Base-by-base conservation (phyloP, 92 coral and sea anemone species). In the Zoanthus sociatus region DNA sequence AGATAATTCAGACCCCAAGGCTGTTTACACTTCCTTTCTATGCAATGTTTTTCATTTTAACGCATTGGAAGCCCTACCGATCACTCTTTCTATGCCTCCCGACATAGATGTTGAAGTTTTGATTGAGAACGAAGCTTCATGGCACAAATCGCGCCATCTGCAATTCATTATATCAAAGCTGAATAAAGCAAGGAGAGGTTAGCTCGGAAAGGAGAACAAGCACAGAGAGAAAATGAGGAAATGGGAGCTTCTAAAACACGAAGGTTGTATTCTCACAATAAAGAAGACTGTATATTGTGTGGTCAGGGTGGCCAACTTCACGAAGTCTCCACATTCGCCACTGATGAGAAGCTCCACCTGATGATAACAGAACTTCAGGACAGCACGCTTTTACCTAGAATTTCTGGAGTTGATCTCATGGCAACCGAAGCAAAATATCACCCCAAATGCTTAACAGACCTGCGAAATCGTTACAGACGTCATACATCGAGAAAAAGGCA, bases 81-180 rank as follows among this genome's bases (percentile, higher is more conserved):
- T 79, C 79, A 9, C 30, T 88, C 69, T 90, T 75, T n/a, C 71
- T 56, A 47, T 91, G 1, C 78, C 78, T 46, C 92, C 86, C 61
- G 84, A 18, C 20, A 6, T 63, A 70, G 6, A 61, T 31, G 78
- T 56, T 9, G 93, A 92, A 12, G 78, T 33, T 45, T 89, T 93
- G 67, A 14, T 93, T 82, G 84, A 89, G 47, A 93, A 93, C 5
- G 81, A 84, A 56, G 97, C 97, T 31, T 87, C 92, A 5, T 94
- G 94, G 94, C 94, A 92, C 88, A 94, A 94, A 21, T 92, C 94
- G 1, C 92, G 97, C 55, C 87, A 94, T 88, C 26, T 92, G 13
- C 82, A 92, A 77, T 92, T 94, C 26, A 92, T 89, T 88, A 7
- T 61, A 2, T 94, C 93, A 0, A 94, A 94, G 76, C 93, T 94